Evolutionary conservation across 2,888 invertebrate genomes (phyloP), one percentile per base, ranked within the genome.

Genomic region (Sabatieria punctata): DNA sequence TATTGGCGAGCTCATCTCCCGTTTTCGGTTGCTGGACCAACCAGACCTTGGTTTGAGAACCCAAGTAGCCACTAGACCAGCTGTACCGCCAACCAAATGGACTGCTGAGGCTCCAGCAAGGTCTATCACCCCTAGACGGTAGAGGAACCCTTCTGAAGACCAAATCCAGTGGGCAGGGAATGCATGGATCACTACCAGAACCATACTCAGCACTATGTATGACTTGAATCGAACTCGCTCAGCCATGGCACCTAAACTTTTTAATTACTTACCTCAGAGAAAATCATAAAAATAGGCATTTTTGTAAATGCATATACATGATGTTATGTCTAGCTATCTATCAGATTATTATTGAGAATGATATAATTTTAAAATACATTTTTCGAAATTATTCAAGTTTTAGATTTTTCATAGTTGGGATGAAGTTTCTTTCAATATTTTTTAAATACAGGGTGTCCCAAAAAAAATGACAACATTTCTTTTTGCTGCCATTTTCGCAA

Each of bases 81-180:
- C 60, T 6, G 57, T 47, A 0, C 63, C 66, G 2, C 66, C 66
- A 13, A 64, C 60, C 44, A 66, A 49, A 52, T 66, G 66, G 1
- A 30, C 15, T 11, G 30, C 15, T 8, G 30, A 30, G 8, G 30
- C 30, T 8, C 67, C 67, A 2, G 65, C 65, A 23, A 63, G 57
- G 51, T 63, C 63, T 24, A 63, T 54, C 41, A 57, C 56, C 2
- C 60, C 59, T 42, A 58, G 36, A 23, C 52, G 51, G 35, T 53
- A 51, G 48, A 63, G 56, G 46, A 59, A 64, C 2, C 68, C 68
- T 43, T 65, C 60, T 25, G 52, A 37, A 13, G 59, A 63, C 67
- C 67, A 68, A 4, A 65, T 59, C 68, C 68, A 68, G 52, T 68
- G 68, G 3, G 68, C 67, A 1, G 68, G 68, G 19, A 67, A 60